Evolutionary conservation across 2,888 invertebrate species (phyloP), one percentile per base, ranked within the genome.

Genomic region (Amblyteles armatorius): DNA sequence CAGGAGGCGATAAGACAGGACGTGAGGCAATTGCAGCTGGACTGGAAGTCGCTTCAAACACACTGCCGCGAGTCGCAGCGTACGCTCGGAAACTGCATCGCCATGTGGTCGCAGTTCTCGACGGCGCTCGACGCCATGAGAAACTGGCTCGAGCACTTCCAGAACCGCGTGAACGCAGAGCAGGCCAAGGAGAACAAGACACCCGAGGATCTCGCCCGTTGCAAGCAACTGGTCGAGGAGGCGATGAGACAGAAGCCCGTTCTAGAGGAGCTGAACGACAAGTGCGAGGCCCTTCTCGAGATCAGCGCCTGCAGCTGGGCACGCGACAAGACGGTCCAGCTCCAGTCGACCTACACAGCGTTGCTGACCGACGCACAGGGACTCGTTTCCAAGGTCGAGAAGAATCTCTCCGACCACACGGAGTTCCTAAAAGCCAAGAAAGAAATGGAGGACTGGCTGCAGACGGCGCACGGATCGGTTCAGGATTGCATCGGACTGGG

Each of bases 341-440:
- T 97, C 0, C 98, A 98, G 94, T 96, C 97, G 2, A 96, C 96
- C 81, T 98, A 98, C 91, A 97, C 97, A 0, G 96, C 96, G 87
- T 93, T 98, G 16, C 93, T 98, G 40, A 97, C 97, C 0, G 96
- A 96, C 86, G 96, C 97, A 40, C 98, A 98, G 95, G 96, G 96
- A 82, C 94, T 98, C 57, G 97, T 98, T 26, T 97, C 97, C 1
- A 97, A 97, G 92, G 97, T 98, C 13, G 98, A 99, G 92, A 98
- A 98, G 94, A 98, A 97, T 93, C 94, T 99, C 0, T 97, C 97
- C 0, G 98, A 98, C 93, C 98, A 98, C 91, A 98, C 97, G 0
- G 98, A 98, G 92, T 98, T 98, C 93, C 95, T 98, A 7, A 97
- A 97, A 90, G 97, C 97, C 22, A 98, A 98, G 91, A 96, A 96